Percentiles rank a stretch among this genome's conserved stretches.
Evolutionary conservation across 64 coral and sea anemone species (phyloP).

Genomic region (Porites lutea): DNA sequence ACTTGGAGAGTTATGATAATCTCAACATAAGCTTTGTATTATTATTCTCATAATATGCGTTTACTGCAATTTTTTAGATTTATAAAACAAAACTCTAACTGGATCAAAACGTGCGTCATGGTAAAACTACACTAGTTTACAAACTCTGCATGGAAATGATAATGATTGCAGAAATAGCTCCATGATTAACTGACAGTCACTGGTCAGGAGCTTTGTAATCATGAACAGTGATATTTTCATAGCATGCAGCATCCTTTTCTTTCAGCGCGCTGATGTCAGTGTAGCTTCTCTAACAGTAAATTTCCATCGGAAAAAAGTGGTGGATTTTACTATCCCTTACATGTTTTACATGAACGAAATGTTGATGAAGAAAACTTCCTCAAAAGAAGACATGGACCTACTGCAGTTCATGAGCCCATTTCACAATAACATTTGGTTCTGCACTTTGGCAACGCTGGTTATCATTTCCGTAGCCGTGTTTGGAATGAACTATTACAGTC

Average conservation of each 20-base stretch:
- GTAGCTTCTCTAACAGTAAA: constrained; percentile 41
- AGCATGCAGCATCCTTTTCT: neutral
- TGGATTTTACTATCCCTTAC: constrained; percentile 59
- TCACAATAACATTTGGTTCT: constrained; percentile 59
- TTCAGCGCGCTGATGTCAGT: constrained; percentile 56
- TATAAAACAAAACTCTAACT: too few relatives aligned
- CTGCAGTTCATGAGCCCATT: constrained; percentile 70
- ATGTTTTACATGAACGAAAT: constrained; percentile 72
- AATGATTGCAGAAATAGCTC: neutral
- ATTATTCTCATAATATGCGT: too few relatives aligned
- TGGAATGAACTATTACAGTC: constrained; percentile 62
- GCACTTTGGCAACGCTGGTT: constrained; percentile 1
- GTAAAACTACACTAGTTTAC: neutral
- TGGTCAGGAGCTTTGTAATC: too few relatives aligned
- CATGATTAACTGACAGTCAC: neutral
- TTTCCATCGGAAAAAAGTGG: constrained; percentile 50
- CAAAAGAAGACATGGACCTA: neutral
- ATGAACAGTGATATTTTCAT: too few relatives aligned
- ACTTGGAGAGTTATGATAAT: too few relatives aligned
- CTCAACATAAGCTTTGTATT: too few relatives aligned
- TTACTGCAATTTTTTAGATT: too few relatives aligned
- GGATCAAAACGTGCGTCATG: too few relatives aligned
- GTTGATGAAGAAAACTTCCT: constrained; percentile 34
- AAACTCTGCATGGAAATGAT: neutral
- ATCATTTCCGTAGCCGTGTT: constrained; percentile 37